Evolutionary conservation across 1,140 invertebrate genomes (phyloP).

Genomic region (Probaryconus sp.): DNA sequence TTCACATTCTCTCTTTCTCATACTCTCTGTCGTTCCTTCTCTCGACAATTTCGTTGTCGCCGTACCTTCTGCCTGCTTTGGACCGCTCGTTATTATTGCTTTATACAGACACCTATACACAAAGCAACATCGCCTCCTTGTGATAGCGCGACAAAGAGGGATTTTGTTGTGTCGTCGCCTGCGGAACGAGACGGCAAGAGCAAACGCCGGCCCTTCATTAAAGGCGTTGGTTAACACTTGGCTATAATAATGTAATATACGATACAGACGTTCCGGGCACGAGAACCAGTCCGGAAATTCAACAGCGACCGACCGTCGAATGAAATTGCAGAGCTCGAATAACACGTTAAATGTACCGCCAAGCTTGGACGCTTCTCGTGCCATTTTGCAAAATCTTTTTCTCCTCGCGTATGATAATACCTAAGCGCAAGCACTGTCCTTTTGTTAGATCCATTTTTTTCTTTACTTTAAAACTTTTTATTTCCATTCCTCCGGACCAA

Average conservation of each 20-base stretch:
- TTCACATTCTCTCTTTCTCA: conserved; percentile 23
- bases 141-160: conserved; percentile 44
- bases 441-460: too few relatives aligned
- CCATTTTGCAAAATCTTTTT: conserved; percentile 23
- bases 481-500: too few relatives aligned
- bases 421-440: too few relatives aligned
- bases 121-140: conserved; percentile 36
- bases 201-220: conserved; percentile 60
- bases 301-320: conserved; percentile 34
- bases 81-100: conserved; percentile 65
- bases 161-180: conserved; percentile 21
- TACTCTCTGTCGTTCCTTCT: conserved; percentile 13
- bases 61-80: conserved; percentile 45
- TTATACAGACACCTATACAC: conserved; percentile 52
- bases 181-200: conserved; percentile 24
- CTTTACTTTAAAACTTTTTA: too few relatives aligned
- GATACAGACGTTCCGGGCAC: conserved; percentile 40
- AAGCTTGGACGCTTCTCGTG: conserved; percentile 33
- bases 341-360: conserved; percentile 54
- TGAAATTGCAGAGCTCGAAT: conserved; percentile 44
- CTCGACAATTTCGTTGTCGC: conserved; percentile 20
- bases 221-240: conserved; percentile 72
- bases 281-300: conserved; percentile 57
- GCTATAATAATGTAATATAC: conserved; percentile 70
- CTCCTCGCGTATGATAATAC: neutral